Base-by-base conservation (phyloP, 2,797 vertebrate species). In the Ispidina picta region DNA sequence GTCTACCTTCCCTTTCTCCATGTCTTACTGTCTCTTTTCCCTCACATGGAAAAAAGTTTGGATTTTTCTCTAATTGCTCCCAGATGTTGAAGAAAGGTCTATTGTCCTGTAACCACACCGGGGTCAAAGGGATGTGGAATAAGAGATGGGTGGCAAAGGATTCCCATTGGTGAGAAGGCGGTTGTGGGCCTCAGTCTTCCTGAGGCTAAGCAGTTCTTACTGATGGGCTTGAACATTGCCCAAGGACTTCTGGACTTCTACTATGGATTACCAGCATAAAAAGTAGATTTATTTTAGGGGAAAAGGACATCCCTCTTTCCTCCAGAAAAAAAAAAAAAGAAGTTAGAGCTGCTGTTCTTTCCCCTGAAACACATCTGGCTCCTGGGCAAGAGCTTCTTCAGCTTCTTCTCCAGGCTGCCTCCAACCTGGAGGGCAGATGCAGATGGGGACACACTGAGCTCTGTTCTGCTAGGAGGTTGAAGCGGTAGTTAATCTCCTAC, bases 71-170 rank as follows among this genome's bases (percentile, higher is more conserved):
- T 88, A 88, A 82, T 85, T 62, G 54, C n/a, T 93, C 51, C 73
- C 90, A 91, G 78, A 83, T 94, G 91, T 11, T 66, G 62, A 89
- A 86, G 83, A 89, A 92, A 82, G 72, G 19, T 46, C 52, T 66
- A 86, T 95, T 87, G 76, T 88, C 51, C 81, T 69, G 63, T 10
- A 43, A 5, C 28, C 51, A 37, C 20, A 25, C 15, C 3, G 13
- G 29, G 20, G n/a, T 37, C 72, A 83, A 69, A 80, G 56, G 66
- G 33, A 49, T 58, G 37, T n/a, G 26, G 46, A 73, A 31, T 28
- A 19, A 86, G 82, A 51, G 55, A 51, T 46, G 58, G 14, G 49
- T 31, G 44, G 29, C 37, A 51, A 74, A 59, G 10, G 46, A 20
- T 15, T 49, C 15, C 15, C 3, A 2, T 5, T 8, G 48, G 18